phyloP scores from a whole-genome alignment of 2,797 vertebrate genomes.

The Myotis daubentonii region DNA sequence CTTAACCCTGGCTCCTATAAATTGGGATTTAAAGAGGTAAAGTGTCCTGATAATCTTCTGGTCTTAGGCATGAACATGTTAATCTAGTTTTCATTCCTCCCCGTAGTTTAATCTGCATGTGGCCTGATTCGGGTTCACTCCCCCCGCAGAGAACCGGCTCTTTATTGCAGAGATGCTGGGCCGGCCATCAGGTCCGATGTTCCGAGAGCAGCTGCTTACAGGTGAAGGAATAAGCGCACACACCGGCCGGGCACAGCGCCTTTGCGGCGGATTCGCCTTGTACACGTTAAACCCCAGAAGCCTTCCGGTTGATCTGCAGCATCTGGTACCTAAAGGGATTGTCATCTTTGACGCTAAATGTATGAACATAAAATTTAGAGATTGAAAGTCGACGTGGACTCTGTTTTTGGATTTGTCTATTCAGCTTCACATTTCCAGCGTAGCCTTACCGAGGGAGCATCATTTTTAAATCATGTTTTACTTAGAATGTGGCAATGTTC shows the following conservation, averaged over 20 bases:
- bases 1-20: slow-evolving; percentile 89
- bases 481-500: slow-evolving; percentile 53
- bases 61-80: slow-evolving; percentile 91
- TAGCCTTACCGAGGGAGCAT: slow-evolving; percentile 78
- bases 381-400: slow-evolving; percentile 90
- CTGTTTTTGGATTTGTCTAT: slow-evolving; percentile 89
- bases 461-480: slow-evolving; percentile 82
- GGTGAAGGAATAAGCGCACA: slow-evolving; percentile 88
- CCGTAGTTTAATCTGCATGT: slow-evolving; percentile 96
- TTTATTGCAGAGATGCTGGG: slow-evolving; percentile 90
- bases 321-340: slow-evolving; percentile 93
- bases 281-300: slow-evolving; percentile 89
- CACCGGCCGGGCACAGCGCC: slow-evolving; percentile 88
- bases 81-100: slow-evolving; percentile 92
- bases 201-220: slow-evolving; percentile 88
- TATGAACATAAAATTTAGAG: slow-evolving; percentile 90
- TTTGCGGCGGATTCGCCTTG: slow-evolving; percentile 89
- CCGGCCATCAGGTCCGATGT: slow-evolving; percentile 88
- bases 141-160: slow-evolving; percentile 93
- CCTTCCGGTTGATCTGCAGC: slow-evolving; percentile 89
- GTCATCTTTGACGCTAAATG: slow-evolving; percentile 89
- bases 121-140: slow-evolving; percentile 94
- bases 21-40: slow-evolving; percentile 94
- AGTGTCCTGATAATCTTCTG: slow-evolving; percentile 91
- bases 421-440: slow-evolving; percentile 83